These are phyloP conservation scores for Hestina assimilis DNA, from an alignment of 1,140 invertebrate genomes.

Conservation along the genomic window DNA sequence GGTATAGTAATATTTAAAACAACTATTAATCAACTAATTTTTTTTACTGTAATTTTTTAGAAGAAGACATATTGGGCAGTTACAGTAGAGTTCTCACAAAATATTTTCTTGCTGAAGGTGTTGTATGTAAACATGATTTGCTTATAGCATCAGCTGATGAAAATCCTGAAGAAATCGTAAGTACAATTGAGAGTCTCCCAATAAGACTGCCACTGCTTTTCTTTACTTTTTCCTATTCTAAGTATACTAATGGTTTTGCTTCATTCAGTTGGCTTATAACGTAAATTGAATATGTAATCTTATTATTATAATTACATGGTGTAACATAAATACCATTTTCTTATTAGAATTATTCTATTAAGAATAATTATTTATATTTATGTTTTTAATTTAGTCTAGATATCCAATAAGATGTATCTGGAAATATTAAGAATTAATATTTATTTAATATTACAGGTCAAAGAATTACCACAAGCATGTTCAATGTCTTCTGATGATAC, in stretches of 20 bases:
- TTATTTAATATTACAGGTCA: slow-evolving; percentile 44
- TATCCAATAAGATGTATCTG: no score
- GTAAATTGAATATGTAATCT: no score
- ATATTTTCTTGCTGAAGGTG: slow-evolving; percentile 90
- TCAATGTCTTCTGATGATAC: slow-evolving; percentile 41
- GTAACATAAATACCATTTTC: no score
- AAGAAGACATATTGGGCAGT: slow-evolving; percentile 88
- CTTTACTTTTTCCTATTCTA: no score
- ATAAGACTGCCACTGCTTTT: no score
- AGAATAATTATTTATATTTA: neutral
- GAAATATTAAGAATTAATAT: no score
- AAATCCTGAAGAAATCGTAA: slow-evolving; percentile 81
- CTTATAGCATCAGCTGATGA: slow-evolving; percentile 86
- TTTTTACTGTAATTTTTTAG: slow-evolving; percentile 70
- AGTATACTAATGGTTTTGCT: no score
- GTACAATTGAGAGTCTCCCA: no score
- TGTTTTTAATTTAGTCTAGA: no score
- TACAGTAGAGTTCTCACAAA: slow-evolving; percentile 88
- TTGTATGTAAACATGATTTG: slow-evolving; percentile 84
- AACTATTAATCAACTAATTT: neutral
- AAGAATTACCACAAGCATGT: slow-evolving; percentile 71
- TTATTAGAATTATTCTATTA: neutral
- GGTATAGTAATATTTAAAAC: no score
- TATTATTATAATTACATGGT: no score
- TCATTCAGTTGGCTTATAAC: no score